Conservation (phyloP, 2,888 invertebrate genomes). For the Chydorus sphaericus region DNA sequence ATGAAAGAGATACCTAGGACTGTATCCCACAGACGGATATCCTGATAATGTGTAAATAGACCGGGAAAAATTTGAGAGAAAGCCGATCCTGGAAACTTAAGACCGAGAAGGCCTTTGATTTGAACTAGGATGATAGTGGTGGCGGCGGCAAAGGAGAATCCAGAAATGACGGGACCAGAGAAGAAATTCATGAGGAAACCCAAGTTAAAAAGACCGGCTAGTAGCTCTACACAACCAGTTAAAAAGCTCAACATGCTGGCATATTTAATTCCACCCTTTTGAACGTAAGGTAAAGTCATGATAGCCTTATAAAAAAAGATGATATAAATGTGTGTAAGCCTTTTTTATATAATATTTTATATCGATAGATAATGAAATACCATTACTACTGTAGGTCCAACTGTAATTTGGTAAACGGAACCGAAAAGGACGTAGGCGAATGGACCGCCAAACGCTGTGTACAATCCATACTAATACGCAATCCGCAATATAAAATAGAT, state of each 20-base stretch:
- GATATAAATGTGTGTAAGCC: too few species aligned
- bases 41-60: constrained; percentile 47
- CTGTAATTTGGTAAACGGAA: constrained; percentile 80
- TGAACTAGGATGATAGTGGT: constrained; percentile 68
- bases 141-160: constrained; percentile 74
- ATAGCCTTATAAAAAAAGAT: too few species aligned
- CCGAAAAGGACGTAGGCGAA: constrained; percentile 81
- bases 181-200: constrained; percentile 74
- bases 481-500: too few species aligned
- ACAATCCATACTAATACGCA: constrained; percentile 58
- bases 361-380: too few species aligned
- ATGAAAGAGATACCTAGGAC: constrained; percentile 58
- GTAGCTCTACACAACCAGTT: constrained; percentile 59
- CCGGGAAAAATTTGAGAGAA: constrained; percentile 49
- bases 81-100: constrained; percentile 48
- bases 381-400: constrained; percentile 88
- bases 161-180: constrained; percentile 67
- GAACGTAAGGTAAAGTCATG: constrained; percentile 44
- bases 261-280: constrained; percentile 54
- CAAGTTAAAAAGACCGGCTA: constrained; percentile 70
- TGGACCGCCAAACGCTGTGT: constrained; percentile 83
- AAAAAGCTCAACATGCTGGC: constrained; percentile 70
- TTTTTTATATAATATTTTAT: too few species aligned
- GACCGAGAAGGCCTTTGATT: constrained; percentile 56
- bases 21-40: constrained; percentile 52